Percentiles rank a stretch among this genome's conserved stretches.
Conservation (phyloP, 2,888 invertebrate species). For the Theretra japonica region DNA sequence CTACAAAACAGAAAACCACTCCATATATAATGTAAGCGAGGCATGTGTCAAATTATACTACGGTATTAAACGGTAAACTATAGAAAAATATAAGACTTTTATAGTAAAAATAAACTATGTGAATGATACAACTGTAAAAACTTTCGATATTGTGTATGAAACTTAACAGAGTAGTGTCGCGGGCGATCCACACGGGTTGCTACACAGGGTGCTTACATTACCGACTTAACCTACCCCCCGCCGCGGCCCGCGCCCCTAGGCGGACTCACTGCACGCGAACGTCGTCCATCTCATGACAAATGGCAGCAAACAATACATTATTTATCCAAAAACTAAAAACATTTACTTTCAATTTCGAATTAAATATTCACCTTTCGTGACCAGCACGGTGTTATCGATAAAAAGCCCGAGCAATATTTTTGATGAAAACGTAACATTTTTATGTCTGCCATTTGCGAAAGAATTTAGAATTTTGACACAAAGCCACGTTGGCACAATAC, state of each 20-base stretch:
- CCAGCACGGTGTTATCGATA: background rate
- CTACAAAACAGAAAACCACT: background rate
- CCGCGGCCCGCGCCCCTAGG: constrained; percentile 60
- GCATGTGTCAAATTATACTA: too few species aligned
- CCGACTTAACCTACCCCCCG: constrained; percentile 70
- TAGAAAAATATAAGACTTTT: background rate
- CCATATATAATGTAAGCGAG: too few species aligned
- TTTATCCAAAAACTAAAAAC: background rate
- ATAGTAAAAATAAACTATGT: background rate
- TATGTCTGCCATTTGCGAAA: constrained; percentile 28
- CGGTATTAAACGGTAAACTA: background rate
- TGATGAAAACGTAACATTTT: background rate
- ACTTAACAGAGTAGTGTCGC: background rate
- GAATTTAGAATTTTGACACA: constrained; percentile 32
- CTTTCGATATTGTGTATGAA: background rate
- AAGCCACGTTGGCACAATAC: constrained; percentile 35
- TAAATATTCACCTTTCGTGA: background rate
- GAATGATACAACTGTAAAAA: background rate
- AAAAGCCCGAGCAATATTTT: background rate
- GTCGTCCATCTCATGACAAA: constrained; percentile 21
- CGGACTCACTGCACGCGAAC: constrained; percentile 47
- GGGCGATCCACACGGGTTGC: constrained; percentile 28
- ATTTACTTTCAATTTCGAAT: background rate
- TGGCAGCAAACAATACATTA: constrained; percentile 12
- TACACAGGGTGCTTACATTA: constrained; percentile 75